Conservation (phyloP, 2,797 vertebrate species). For the Fistularia commersonii region DNA sequence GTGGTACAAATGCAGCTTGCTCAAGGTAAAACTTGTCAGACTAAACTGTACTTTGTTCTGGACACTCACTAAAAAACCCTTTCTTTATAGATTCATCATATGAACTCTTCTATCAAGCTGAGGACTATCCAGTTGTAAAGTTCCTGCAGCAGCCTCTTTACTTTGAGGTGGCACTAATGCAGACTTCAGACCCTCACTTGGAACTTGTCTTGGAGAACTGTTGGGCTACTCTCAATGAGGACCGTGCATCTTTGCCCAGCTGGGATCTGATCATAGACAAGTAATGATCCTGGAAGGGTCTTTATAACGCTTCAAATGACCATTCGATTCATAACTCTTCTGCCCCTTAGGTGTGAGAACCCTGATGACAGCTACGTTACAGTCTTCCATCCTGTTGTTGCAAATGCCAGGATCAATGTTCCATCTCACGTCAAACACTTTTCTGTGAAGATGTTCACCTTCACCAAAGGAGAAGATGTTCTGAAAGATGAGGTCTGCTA, state of each 20-base stretch:
- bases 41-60: fast-evolving
- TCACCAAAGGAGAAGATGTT: conserved; percentile 57
- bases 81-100: conserved; percentile 59
- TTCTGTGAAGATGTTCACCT: conserved; percentile 82
- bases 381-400: conserved; percentile 42
- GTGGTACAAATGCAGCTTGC: conserved; percentile 65
- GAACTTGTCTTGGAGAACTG: conserved; percentile 74
- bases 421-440: conserved; percentile 82
- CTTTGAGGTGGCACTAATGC: conserved; percentile 71
- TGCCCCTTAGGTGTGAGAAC: conserved; percentile 65
- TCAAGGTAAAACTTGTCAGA: conserved; percentile 59
- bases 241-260: conserved; percentile 55
- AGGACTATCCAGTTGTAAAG: conserved; percentile 68
- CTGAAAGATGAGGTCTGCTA: conserved; percentile 76
- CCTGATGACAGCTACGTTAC: conserved; percentile 56
- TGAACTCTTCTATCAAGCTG: conserved; percentile 45
- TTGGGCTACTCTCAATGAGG: conserved; percentile 68
- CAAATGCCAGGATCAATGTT: conserved; percentile 42
- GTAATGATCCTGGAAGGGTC: conserved; percentile 29
- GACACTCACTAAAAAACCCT: not conserved
- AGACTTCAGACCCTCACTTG: conserved; percentile 59
- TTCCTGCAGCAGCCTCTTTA: conserved; percentile 66
- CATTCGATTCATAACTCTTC: no score
- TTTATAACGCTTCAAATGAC: fast-evolving
- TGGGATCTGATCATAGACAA: conserved; percentile 76